Evolutionary conservation across 2,888 invertebrate genomes (phyloP).

Genomic region (Stenotaenia linearis): DNA sequence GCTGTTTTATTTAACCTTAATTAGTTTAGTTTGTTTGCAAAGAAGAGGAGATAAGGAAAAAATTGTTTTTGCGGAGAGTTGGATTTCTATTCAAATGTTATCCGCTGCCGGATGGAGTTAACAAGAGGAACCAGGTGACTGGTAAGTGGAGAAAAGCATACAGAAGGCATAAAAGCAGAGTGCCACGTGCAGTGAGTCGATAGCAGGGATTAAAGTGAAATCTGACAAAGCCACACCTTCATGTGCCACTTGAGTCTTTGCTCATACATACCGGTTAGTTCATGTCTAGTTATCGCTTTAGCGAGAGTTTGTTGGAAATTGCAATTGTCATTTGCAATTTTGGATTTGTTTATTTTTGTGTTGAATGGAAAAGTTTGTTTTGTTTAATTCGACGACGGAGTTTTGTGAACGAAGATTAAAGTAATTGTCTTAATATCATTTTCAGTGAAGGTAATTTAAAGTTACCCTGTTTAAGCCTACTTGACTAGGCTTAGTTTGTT

Average conservation of each 20-base stretch:
- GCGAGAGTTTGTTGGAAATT: neutral
- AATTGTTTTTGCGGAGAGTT: neutral
- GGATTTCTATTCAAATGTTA: neutral
- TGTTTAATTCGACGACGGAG: too few relatives aligned
- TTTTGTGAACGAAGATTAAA: too few relatives aligned
- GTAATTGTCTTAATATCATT: too few relatives aligned
- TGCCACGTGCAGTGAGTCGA: constrained; percentile 3
- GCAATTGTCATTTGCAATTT: too few relatives aligned
- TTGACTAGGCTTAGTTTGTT: too few relatives aligned
- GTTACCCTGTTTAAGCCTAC: too few relatives aligned
- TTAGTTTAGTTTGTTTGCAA: neutral
- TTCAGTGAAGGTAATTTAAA: too few relatives aligned
- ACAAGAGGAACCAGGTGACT: neutral
- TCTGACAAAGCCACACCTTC: constrained; percentile 1
- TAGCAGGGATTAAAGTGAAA: neutral
- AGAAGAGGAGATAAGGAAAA: neutral
- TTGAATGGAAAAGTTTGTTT: too few relatives aligned
- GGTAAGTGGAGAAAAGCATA: neutral
- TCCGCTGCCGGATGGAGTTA: neutral
- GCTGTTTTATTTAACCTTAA: neutral
- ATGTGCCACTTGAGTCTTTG: neutral
- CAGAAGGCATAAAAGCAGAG: neutral
- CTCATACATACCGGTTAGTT: neutral
- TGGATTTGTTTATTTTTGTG: too few relatives aligned
- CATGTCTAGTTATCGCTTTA: neutral